Conservation (phyloP, 2,113 vertebrate species). For the Atrichornis clamosus region DNA sequence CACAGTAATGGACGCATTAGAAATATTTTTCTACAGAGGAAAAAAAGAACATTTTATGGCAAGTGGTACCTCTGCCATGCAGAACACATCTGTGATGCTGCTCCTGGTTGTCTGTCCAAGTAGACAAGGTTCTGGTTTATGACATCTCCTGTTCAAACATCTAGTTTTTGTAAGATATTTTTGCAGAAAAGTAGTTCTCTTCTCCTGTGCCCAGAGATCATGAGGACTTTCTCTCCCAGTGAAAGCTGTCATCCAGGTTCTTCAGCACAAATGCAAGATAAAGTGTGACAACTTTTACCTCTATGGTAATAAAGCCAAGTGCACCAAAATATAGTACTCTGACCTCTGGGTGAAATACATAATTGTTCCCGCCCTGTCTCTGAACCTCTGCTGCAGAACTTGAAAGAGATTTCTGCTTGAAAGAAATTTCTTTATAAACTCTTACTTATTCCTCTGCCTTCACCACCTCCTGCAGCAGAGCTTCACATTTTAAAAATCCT, state of each 20-base stretch:
- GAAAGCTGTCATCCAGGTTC: neutral
- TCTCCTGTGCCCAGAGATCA: neutral
- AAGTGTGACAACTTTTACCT: neutral
- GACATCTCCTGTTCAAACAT: slow-evolving; percentile 32
- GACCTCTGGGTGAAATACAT: neutral
- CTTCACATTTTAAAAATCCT: neutral
- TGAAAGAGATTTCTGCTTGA: neutral
- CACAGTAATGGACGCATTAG: neutral
- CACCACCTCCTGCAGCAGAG: neutral
- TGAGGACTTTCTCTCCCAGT: neutral
- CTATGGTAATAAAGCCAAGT: neutral
- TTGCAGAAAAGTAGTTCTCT: neutral
- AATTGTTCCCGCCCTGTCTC: neutral
- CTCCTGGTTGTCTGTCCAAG: slow-evolving; percentile 9
- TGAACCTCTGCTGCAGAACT: neutral
- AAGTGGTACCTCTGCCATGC: neutral
- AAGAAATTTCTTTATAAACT: neutral
- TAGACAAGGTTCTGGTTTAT: slow-evolving; percentile 10
- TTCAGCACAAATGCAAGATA: neutral
- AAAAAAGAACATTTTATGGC: neutral
- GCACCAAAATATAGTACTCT: neutral
- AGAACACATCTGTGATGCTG: slow-evolving; percentile 21
- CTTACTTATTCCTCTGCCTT: neutral
- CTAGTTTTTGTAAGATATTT: slow-evolving; percentile 48
- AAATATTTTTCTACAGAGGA: neutral